These are phyloP conservation scores for Zeuzera pyrina DNA, from an alignment of 2,888 invertebrate genomes.

Conservation along the genomic window DNA sequence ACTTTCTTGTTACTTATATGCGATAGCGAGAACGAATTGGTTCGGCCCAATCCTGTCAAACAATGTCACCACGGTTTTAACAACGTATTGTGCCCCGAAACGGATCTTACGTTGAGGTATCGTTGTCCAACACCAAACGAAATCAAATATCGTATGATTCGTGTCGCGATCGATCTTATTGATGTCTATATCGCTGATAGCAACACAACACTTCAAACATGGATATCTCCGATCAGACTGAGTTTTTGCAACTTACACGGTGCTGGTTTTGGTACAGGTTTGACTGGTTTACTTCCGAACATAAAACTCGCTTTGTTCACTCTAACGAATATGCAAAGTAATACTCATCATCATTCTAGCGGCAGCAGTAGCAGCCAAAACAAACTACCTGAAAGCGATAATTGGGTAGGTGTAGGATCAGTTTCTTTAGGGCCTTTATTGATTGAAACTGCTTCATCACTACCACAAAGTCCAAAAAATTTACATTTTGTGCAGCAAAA, in stretches of 20 bases:
- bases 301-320: constrained; percentile 77
- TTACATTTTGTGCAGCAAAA: constrained; percentile 86
- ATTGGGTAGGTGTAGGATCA: constrained; percentile 95
- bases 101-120: constrained; percentile 80
- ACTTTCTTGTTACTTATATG: constrained; percentile 88
- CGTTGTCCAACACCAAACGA: constrained; percentile 85
- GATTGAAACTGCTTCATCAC: constrained; percentile 89
- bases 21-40: constrained; percentile 92
- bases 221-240: constrained; percentile 90
- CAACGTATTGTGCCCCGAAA: constrained; percentile 78
- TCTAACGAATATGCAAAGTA: constrained; percentile 75
- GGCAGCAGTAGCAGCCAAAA: constrained; percentile 57
- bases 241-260: constrained; percentile 97
- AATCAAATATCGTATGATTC: constrained; percentile 94
- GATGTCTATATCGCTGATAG: constrained; percentile 93
- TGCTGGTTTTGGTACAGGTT: constrained; percentile 89
- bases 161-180: constrained; percentile 89
- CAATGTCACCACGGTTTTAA: constrained; percentile 86
- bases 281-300: constrained; percentile 88
- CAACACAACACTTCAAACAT: constrained; percentile 88
- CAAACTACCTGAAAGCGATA: constrained; percentile 68
- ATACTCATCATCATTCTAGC: constrained; percentile 67
- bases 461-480: constrained; percentile 84
- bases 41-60: constrained; percentile 84
- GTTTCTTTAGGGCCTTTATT: constrained; percentile 91